These are phyloP conservation scores for Hypotaenidia okinawae DNA, from an alignment of 2,797 vertebrate genomes.

Conservation along the genomic window DNA sequence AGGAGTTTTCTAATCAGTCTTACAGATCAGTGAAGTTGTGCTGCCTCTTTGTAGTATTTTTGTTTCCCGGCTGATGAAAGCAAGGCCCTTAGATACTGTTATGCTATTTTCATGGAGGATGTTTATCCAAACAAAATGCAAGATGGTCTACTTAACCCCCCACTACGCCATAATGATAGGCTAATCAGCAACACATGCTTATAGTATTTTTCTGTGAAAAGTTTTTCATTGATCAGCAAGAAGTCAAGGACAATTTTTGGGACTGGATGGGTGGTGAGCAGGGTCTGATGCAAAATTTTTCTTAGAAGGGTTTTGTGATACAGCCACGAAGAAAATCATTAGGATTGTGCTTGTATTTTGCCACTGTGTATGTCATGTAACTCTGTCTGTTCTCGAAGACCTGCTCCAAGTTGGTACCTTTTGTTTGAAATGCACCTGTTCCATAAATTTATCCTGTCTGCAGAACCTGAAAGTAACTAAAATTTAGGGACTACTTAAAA, in stretches of 20 bases:
- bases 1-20: not conserved
- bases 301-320: not conserved
- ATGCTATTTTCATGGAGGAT: not conserved
- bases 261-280: not conserved
- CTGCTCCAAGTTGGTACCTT: not conserved
- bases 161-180: not conserved
- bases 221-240: not conserved
- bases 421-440: not conserved
- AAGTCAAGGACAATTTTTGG: not conserved
- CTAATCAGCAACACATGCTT: not conserved
- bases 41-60: not conserved
- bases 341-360: not conserved
- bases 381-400: not conserved
- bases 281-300: not conserved
- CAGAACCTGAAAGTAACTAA: not conserved
- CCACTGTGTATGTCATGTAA: not conserved
- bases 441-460: not conserved
- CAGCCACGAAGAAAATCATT: not conserved
- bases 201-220: not conserved
- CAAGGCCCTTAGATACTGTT: not conserved
- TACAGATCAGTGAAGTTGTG: not conserved
- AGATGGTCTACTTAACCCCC: not conserved
- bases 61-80: not conserved
- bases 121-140: not conserved
- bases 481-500: not conserved